These are phyloP conservation scores for Upupa epops DNA, from an alignment of 2,113 vertebrate species.

Conservation along the genomic window DNA sequence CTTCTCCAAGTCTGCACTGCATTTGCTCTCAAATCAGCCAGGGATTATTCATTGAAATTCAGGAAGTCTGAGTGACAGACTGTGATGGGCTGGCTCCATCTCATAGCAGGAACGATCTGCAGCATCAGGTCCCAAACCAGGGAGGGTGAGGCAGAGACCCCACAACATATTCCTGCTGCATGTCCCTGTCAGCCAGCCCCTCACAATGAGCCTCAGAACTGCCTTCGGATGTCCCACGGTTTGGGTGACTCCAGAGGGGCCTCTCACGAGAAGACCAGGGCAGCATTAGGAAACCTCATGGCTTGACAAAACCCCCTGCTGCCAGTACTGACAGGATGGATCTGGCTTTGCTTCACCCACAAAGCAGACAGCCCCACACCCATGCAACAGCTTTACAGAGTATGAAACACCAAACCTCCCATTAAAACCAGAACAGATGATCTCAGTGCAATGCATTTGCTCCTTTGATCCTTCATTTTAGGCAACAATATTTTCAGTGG, in stretches of 20 bases:
- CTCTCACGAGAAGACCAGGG: fast-evolving
- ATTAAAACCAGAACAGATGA: neutral
- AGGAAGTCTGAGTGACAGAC: neutral
- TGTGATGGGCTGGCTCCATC: neutral
- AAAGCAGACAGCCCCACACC: neutral
- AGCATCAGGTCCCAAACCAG: fast-evolving
- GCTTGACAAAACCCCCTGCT: neutral
- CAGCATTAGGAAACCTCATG: neutral
- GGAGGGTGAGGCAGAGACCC: neutral
- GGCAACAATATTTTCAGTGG: neutral
- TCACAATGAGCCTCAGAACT: neutral
- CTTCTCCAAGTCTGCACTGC: neutral
- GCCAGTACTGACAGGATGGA: neutral
- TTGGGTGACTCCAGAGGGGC: no score
- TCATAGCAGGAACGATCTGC: fast-evolving
- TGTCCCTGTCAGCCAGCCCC: neutral
- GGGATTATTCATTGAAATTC: neutral
- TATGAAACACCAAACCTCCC: neutral
- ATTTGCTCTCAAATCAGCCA: neutral
- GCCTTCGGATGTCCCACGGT: fast-evolving
- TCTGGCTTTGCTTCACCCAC: neutral
- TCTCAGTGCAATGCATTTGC: neutral
- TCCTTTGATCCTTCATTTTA: neutral
- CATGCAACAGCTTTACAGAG: neutral
- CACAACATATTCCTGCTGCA: fast-evolving